phyloP scores from a whole-genome alignment of 2,113 vertebrate genomes.

The Lanius collurio region DNA sequence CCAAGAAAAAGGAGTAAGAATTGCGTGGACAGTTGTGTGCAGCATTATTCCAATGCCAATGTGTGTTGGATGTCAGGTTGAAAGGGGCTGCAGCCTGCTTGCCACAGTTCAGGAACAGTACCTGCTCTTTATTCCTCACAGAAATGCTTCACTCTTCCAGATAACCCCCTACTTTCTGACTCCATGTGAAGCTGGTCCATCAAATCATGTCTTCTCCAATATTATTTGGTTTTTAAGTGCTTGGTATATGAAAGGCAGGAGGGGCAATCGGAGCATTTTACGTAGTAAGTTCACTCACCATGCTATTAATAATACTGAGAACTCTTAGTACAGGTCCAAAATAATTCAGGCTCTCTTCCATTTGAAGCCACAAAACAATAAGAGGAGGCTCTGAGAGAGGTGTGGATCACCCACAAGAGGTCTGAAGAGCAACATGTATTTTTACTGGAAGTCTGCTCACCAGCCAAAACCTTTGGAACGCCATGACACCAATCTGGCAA shows the following conservation, averaged over 20 bases:
- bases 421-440: constrained; percentile 70
- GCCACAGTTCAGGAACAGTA: neutral
- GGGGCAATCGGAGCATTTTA: neutral
- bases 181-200: neutral
- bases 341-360: constrained; percentile 57
- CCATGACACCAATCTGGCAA: constrained; percentile 72
- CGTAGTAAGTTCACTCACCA: neutral
- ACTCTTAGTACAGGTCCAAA: constrained; percentile 42
- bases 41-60: neutral
- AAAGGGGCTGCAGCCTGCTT: neutral
- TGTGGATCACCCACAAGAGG: constrained; percentile 71
- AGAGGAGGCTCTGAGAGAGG: constrained; percentile 67
- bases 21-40: neutral
- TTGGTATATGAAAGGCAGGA: neutral
- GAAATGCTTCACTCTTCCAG: neutral
- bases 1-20: neutral
- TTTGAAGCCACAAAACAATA: constrained; percentile 69
- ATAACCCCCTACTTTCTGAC: neutral
- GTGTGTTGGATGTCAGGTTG: neutral
- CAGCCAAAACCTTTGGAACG: constrained; percentile 72
- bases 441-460: constrained; percentile 73
- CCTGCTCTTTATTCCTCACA: neutral
- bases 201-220: neutral
- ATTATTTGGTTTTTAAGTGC: neutral
- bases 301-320: constrained; percentile 39